A percentile compares a stretch with the other conserved stretches of the same genome.
Evolutionary conservation across 1,140 invertebrate species (phyloP).

Genomic region (Hirudo medicinalis): DNA sequence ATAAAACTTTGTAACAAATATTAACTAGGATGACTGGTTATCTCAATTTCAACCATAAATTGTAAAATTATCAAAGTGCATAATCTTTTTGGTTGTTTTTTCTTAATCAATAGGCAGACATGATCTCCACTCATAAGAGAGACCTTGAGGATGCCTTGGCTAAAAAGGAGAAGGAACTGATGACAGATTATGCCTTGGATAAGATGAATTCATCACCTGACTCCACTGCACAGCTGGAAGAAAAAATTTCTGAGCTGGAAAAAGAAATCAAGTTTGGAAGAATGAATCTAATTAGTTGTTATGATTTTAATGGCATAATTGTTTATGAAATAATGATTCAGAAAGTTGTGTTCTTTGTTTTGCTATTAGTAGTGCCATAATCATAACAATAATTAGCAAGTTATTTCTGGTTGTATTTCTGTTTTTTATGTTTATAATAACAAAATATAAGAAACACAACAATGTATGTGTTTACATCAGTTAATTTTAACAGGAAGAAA

Average conservation of each 20-base stretch:
- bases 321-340: no score
- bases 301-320: no score
- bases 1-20: no score
- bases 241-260: neutral
- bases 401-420: neutral
- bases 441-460: neutral
- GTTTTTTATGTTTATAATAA: neutral
- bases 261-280: no score
- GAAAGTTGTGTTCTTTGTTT: no score
- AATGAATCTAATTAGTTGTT: neutral
- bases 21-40: no score
- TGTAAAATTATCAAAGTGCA: no score
- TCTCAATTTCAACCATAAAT: no score
- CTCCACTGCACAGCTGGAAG: neutral
- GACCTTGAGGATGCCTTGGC: neutral
- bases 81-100: neutral
- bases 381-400: neutral
- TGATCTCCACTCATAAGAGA: neutral
- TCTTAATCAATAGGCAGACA: neutral
- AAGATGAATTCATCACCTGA: neutral
- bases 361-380: neutral
- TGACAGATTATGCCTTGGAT: slow-evolving; percentile 6
- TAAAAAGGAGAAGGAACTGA: slow-evolving; percentile 6
- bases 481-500: neutral
- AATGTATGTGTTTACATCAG: neutral